These are phyloP conservation scores for Ginglymostoma cirratum DNA, from an alignment of 2,113 vertebrate genomes.

Conservation along the genomic window DNA sequence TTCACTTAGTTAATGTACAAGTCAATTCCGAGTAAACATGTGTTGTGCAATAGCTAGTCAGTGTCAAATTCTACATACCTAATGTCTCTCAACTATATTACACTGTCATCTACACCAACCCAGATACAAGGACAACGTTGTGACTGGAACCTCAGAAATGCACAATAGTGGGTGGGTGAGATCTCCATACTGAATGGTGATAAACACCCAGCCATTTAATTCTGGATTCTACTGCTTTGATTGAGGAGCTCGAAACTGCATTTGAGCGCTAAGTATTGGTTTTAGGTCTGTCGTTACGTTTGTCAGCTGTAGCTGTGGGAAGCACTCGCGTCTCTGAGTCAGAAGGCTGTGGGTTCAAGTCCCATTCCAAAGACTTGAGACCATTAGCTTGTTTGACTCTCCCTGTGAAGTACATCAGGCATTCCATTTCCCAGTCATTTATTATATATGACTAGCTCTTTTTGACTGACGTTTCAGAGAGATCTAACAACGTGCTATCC, in stretches of 20 bases:
- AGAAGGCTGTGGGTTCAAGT: background rate
- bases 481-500: background rate
- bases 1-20: background rate
- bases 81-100: background rate
- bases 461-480: background rate
- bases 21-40: background rate
- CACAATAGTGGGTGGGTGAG: background rate
- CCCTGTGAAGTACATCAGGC: background rate
- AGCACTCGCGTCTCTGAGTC: background rate
- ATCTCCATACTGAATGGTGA: background rate
- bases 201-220: background rate
- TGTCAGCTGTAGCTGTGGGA: background rate
- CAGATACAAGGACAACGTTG: background rate
- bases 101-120: background rate
- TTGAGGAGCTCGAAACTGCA: background rate
- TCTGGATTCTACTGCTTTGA: background rate
- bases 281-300: background rate
- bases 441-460: background rate
- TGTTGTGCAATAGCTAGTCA: background rate
- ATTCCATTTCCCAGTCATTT: background rate
- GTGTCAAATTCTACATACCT: background rate
- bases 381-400: background rate
- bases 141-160: background rate
- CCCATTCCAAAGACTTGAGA: background rate
- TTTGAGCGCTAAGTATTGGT: background rate